These are phyloP conservation scores for Erythrocebus patas DNA, from an alignment of 2,113 vertebrate species.

Conservation along the genomic window DNA sequence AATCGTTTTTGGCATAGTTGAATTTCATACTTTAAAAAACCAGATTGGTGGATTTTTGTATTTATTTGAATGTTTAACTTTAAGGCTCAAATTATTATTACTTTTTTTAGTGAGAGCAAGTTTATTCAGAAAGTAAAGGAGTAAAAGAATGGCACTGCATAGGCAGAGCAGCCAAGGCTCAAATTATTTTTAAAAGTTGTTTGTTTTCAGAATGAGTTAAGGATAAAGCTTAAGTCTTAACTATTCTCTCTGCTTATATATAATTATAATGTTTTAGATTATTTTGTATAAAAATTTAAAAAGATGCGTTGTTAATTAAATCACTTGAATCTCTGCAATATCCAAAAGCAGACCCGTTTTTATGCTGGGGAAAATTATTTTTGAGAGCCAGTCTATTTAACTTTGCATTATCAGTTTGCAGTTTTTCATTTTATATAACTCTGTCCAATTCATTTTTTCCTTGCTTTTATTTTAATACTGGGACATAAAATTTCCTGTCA, in stretches of 20 bases:
- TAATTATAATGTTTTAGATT: slow-evolving; percentile 26
- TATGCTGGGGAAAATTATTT: background rate
- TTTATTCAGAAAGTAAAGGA: too few relatives aligned
- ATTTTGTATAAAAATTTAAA: background rate
- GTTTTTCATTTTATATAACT: background rate
- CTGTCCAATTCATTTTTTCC: background rate
- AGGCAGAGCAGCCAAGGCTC: background rate
- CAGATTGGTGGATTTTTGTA: background rate
- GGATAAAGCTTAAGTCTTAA: slow-evolving; percentile 5
- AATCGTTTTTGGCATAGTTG: background rate
- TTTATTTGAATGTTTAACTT: slow-evolving; percentile 12
- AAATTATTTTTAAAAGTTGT: background rate
- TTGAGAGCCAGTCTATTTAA: background rate
- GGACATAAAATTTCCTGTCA: background rate
- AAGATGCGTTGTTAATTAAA: background rate
- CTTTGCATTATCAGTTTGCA: background rate
- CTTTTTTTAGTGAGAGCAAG: too few relatives aligned
- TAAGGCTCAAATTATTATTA: background rate
- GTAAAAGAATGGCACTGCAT: too few relatives aligned
- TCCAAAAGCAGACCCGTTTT: background rate
- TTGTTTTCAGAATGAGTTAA: background rate
- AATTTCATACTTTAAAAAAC: slow-evolving; percentile 11
- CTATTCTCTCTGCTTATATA: background rate
- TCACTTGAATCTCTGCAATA: background rate
- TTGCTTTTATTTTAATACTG: background rate